phyloP scores from a whole-genome alignment of 64 coral and sea anemone genomes.

The Montipora foliosa region DNA sequence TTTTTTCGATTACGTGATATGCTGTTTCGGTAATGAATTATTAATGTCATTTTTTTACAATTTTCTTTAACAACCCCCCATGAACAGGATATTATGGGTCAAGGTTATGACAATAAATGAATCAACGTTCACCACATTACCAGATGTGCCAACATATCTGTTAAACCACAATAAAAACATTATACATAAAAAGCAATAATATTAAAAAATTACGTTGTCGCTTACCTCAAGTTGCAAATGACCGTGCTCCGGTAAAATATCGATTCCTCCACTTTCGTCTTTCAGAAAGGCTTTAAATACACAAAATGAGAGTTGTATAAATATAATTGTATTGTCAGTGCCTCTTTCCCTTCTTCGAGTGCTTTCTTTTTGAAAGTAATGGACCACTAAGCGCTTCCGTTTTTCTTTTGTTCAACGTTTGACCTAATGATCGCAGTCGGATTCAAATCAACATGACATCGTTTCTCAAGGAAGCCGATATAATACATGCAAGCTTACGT shows the following conservation, averaged over 20 bases:
- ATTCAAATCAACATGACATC: not conserved
- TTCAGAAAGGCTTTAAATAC: not conserved
- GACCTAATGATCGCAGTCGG: not conserved
- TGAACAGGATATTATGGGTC: not conserved
- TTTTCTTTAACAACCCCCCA: not conserved
- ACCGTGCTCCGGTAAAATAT: not conserved
- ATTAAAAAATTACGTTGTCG: not conserved
- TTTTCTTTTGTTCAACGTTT: not conserved
- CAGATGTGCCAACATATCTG: not conserved
- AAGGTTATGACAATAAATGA: not conserved
- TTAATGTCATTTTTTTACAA: not conserved
- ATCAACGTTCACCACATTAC: not conserved
- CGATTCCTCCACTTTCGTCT: not conserved
- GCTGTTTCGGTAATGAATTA: too few species aligned
- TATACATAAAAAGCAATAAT: not conserved
- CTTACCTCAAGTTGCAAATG: conserved; percentile 9
- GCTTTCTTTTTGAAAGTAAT: not conserved
- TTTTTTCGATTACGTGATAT: too few species aligned
- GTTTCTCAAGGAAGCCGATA: not conserved
- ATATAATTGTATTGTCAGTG: not conserved
- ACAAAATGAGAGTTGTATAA: not conserved
- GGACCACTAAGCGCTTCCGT: not conserved
- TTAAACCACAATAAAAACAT: not conserved
- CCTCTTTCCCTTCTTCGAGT: not conserved
- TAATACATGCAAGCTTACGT: not conserved